These are phyloP conservation scores for Pristionchus pacificus DNA, from an alignment of 1,140 invertebrate species.

Conservation along the genomic window DNA sequence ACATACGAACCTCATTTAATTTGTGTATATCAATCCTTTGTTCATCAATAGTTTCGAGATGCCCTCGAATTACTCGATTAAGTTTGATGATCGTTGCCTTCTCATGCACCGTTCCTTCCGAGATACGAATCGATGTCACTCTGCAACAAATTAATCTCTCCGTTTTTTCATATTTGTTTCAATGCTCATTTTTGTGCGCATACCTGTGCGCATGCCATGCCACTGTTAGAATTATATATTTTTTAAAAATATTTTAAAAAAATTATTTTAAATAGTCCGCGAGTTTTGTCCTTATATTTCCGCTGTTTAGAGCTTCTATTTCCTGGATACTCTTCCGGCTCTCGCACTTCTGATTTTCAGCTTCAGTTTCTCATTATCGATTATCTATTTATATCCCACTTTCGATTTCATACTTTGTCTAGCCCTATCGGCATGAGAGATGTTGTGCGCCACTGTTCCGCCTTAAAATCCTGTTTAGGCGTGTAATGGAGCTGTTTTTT, in stretches of 20 bases:
- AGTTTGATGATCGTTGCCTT: constrained; percentile 36
- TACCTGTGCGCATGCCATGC: no score
- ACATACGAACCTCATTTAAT: constrained; percentile 6
- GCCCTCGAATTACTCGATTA: constrained; percentile 33
- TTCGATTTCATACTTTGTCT: no score
- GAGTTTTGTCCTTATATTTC: neutral
- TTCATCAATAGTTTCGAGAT: constrained; percentile 24
- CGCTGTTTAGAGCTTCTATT: neutral
- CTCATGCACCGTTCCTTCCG: constrained; percentile 18
- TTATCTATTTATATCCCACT: no score
- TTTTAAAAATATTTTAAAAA: no score
- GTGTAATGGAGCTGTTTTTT: no score
- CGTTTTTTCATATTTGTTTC: neutral
- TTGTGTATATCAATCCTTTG: constrained; percentile 28
- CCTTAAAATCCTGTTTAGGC: no score
- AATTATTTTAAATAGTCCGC: neutral
- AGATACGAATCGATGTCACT: constrained; percentile 9
- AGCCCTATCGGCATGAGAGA: no score
- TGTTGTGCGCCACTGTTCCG: no score
- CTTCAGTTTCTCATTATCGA: no score
- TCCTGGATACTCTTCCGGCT: constrained; percentile 1
- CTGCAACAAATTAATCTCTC: constrained; percentile 7
- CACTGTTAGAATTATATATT: no score
- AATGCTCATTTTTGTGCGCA: neutral
- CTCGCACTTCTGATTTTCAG: no score